These are phyloP conservation scores for Listronotus bonariensis DNA, from an alignment of 1,140 invertebrate species.

Conservation along the genomic window DNA sequence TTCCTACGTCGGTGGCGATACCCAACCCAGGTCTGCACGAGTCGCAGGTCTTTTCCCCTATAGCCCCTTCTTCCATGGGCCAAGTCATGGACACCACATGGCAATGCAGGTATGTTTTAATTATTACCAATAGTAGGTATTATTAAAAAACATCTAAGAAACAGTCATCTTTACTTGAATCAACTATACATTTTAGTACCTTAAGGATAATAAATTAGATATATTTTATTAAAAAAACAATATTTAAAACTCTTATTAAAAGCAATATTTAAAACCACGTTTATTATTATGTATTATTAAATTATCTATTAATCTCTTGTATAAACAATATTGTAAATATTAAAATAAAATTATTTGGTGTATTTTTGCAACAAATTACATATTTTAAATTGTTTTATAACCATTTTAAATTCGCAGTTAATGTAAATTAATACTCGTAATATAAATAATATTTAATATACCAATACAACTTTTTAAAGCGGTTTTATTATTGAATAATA, in stretches of 20 bases:
- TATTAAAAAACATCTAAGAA: no score
- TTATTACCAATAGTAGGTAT: not conserved
- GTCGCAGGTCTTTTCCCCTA: constrained; percentile 90
- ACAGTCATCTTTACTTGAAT: no score
- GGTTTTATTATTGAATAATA: constrained; percentile 3
- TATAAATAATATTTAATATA: constrained; percentile 18
- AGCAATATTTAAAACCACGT: no score
- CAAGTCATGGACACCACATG: constrained; percentile 61
- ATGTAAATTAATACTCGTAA: constrained; percentile 18
- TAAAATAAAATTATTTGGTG: constrained; percentile 14
- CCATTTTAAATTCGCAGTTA: constrained; percentile 18
- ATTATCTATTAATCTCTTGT: not conserved
- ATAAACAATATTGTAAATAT: constrained; percentile 7
- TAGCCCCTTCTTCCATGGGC: constrained; percentile 79
- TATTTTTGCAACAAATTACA: constrained; percentile 18
- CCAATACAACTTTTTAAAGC: constrained; percentile 9
- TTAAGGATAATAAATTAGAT: no score
- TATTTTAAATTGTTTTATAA: constrained; percentile 8
- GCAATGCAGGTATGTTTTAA: constrained; percentile 54
- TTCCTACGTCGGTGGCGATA: constrained; percentile 93
- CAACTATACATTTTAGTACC: no score
- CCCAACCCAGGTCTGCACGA: constrained; percentile 94
- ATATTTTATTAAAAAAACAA: no score
- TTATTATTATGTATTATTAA: not conserved
- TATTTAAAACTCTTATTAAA: no score